Base-by-base conservation (phyloP, 2,888 invertebrate species). In the Hetaerina titia region DNA sequence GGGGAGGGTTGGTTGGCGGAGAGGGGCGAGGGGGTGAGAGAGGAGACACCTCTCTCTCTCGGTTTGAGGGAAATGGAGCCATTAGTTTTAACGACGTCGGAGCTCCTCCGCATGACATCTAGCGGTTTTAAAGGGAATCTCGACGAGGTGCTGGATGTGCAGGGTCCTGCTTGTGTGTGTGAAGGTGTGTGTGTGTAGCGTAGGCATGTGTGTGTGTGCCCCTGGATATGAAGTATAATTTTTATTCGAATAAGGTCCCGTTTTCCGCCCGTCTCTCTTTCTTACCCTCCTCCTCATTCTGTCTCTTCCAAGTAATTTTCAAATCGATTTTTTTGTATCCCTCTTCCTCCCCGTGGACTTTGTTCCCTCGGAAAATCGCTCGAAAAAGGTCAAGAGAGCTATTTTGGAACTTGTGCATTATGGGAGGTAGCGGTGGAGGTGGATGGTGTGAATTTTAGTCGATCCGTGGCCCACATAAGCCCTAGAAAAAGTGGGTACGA, bases 51-150 rank as follows among this genome's bases (percentile, higher is more conserved):
- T 90, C 19, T 2, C 19, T 19, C 45, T n/a, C 64, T 64, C 17
- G 89, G 8, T 69, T n/a, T 22, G 56, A 74, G 69, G 92, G 11
- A 57, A 92, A 45, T 74, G 64, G 90, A 90, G 63, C 63, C 45
- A 90, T 64, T 89, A 45, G 31, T 31, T 90, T 60, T 63, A 63
- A 63, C 63, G 13, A 31, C 81, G 81, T 81, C 31, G 31, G 90
- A 57, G 60, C 92, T 69, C 31, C 92, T n/a, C 74, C n/a, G 9
- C 92, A 69, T n/a, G 92, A 92, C 92, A 92, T 92, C 92, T 92
- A 74, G 92, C 92, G 92, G n/a, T 13, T 22, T 22, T n/a, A 25
- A 31, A 6, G 22, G 31, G 74, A 92, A 69, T 22, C n/a, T 69
- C 19, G 22, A 5, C n/a, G 74, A 58, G 74, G 22, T 7, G 31